These are phyloP conservation scores for Balaenoptera acutorostrata DNA, from an alignment of 2,113 vertebrate species.

Conservation along the genomic window DNA sequence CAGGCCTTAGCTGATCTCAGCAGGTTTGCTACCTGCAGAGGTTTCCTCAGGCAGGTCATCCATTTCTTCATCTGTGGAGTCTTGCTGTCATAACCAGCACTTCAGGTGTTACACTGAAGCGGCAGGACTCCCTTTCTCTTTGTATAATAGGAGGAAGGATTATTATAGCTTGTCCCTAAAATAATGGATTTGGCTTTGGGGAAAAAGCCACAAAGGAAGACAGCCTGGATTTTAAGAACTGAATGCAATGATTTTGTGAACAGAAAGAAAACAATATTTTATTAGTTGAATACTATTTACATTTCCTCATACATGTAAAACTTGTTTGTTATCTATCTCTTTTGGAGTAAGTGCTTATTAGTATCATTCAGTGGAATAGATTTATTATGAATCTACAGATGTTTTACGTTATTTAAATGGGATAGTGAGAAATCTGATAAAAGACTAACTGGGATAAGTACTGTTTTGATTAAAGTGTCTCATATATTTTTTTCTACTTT, in stretches of 20 bases:
- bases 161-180: background rate
- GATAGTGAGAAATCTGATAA: background rate
- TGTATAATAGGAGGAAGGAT: background rate
- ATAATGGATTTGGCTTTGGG: background rate
- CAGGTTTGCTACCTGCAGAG: constrained; percentile 61
- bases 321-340: background rate
- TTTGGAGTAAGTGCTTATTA: background rate
- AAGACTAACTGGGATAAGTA: background rate
- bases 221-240: background rate
- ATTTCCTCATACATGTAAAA: background rate
- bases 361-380: background rate
- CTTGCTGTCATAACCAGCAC: background rate
- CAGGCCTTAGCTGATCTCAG: constrained; percentile 63
- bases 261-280: background rate
- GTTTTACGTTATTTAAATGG: background rate
- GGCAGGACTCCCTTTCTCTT: background rate
- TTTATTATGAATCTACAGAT: background rate
- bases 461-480: background rate
- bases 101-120: background rate
- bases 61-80: background rate
- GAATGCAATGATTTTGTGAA: background rate
- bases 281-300: background rate
- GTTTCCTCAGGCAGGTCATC: constrained; percentile 51
- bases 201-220: background rate
- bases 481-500: background rate